phyloP scores from a whole-genome alignment of 2,888 invertebrate genomes.

The Rhyacophila evoluta region DNA sequence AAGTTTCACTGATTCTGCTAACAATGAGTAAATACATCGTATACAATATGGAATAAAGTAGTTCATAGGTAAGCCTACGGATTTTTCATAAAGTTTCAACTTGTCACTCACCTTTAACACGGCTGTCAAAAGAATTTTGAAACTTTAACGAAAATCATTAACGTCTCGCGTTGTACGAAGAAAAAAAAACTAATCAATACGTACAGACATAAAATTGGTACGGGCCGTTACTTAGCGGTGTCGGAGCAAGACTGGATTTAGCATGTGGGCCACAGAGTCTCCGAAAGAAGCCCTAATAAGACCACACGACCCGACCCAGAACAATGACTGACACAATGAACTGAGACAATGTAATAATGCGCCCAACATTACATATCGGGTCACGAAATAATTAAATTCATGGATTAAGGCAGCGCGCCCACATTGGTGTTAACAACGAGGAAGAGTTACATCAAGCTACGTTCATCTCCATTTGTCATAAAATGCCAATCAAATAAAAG shows the following conservation, averaged over 20 bases:
- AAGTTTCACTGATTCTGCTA: too few species aligned
- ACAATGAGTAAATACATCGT: too few species aligned
- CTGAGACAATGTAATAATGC: background rate
- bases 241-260: background rate
- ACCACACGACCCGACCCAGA: constrained; percentile 2
- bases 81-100: too few species aligned
- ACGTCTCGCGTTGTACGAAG: too few species aligned
- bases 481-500: background rate
- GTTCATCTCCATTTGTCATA: background rate
- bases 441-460: background rate
- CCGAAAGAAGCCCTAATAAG: background rate
- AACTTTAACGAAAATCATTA: too few species aligned
- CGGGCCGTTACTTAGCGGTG: background rate
- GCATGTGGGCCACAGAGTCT: constrained; percentile 1
- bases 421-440: background rate
- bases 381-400: constrained; percentile 4
- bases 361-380: background rate
- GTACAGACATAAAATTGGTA: background rate
- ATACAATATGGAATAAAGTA: too few species aligned
- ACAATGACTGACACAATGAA: constrained; percentile 4
- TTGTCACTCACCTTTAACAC: too few species aligned
- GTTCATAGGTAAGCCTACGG: too few species aligned
- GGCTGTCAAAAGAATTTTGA: too few species aligned
- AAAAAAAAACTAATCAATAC: too few species aligned
- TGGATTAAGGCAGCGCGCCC: background rate